A percentile compares a stretch with the other conserved stretches of the same genome.
These are phyloP conservation scores for Lasioglossum albipes DNA, from an alignment of 1,140 invertebrate genomes.

Conservation along the genomic window DNA sequence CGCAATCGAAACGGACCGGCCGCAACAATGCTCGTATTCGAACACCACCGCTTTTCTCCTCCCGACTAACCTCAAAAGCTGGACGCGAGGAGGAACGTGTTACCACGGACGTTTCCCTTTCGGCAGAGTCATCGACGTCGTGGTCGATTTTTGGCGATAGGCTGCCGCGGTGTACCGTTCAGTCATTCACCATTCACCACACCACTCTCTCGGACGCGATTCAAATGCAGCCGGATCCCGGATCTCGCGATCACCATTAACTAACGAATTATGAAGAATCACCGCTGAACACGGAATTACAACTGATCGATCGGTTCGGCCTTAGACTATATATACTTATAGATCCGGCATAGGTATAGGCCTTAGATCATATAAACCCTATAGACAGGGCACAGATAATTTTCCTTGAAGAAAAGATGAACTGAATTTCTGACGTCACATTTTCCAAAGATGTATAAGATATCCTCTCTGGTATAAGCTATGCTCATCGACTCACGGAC, in stretches of 20 bases:
- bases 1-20: slow-evolving; percentile 1
- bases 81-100: background rate
- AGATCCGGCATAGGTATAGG: too few relatives aligned
- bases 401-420: too few relatives aligned
- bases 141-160: background rate
- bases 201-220: background rate
- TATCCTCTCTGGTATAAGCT: too few relatives aligned
- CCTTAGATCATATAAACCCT: too few relatives aligned
- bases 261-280: slow-evolving; percentile 12
- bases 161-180: slow-evolving; percentile 16
- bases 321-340: too few relatives aligned
- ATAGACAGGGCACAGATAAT: too few relatives aligned
- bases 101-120: background rate
- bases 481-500: too few relatives aligned
- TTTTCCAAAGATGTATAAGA: too few relatives aligned
- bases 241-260: slow-evolving; percentile 13
- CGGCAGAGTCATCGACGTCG: slow-evolving; percentile 16
- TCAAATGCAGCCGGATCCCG: slow-evolving; percentile 6
- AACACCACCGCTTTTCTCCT: background rate
- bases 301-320: background rate
- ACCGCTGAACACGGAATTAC: background rate
- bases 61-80: slow-evolving; percentile 46
- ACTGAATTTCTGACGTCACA: too few relatives aligned
- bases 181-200: background rate
- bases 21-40: slow-evolving; percentile 25